phyloP scores from a whole-genome alignment of 2,113 vertebrate genomes.

The Pedetes capensis region DNA sequence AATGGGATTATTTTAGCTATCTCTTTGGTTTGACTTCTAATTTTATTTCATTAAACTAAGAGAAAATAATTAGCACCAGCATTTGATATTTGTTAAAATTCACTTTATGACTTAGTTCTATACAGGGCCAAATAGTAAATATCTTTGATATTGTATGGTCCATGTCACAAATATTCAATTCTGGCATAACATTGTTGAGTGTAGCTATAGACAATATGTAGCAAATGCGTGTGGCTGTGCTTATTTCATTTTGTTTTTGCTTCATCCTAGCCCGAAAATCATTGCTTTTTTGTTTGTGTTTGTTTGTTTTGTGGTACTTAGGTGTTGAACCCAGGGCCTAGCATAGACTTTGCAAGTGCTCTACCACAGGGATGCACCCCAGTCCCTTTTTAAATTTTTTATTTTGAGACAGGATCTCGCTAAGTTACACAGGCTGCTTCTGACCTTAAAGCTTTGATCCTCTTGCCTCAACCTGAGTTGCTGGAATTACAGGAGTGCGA shows the following conservation, averaged over 20 bases:
- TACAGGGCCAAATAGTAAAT: not conserved
- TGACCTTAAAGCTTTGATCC: too few relatives aligned
- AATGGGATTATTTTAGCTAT: not conserved
- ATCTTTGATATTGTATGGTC: not conserved
- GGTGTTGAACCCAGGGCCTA: too few relatives aligned
- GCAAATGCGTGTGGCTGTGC: not conserved
- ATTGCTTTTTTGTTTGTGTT: too few relatives aligned
- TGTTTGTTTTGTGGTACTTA: too few relatives aligned
- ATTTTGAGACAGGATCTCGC: too few relatives aligned
- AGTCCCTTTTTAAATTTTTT: too few relatives aligned
- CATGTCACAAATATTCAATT: not conserved
- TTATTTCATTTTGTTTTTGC: not conserved
- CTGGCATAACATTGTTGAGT: not conserved
- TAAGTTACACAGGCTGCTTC: too few relatives aligned
- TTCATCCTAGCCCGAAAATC: not conserved
- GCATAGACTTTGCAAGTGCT: too few relatives aligned
- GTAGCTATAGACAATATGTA: too few relatives aligned
- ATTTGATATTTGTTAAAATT: not conserved
- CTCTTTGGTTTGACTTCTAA: not conserved
- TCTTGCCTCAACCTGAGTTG: too few relatives aligned
- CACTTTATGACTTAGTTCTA: not conserved
- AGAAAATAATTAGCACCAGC: not conserved
- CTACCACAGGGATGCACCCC: too few relatives aligned
- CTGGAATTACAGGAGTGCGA: too few relatives aligned
- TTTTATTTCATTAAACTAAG: not conserved